These are phyloP conservation scores for Platerodrilus igneus DNA, from an alignment of 2,888 invertebrate species.

Conservation along the genomic window DNA sequence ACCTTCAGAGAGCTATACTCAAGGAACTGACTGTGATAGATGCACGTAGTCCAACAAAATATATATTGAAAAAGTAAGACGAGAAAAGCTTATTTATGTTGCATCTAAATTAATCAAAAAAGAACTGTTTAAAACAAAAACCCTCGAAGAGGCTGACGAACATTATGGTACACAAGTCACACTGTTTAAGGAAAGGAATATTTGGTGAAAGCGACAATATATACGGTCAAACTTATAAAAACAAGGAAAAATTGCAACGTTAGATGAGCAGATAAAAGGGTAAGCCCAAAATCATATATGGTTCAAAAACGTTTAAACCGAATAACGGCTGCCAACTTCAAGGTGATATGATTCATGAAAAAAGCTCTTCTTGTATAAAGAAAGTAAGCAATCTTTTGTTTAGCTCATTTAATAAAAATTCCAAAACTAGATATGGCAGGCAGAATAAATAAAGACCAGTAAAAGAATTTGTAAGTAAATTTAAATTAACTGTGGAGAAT, in stretches of 20 bases:
- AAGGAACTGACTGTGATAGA: constrained; percentile 5
- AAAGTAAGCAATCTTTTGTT: constrained; percentile 16
- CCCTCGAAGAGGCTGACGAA: constrained; percentile 1
- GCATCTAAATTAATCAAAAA: neutral
- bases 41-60: neutral
- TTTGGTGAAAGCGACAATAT: too few relatives aligned
- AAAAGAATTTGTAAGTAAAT: too few relatives aligned
- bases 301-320: constrained; percentile 33
- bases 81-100: neutral
- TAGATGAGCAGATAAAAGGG: constrained; percentile 22
- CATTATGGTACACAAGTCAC: constrained; percentile 7
- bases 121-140: too few relatives aligned
- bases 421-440: too few relatives aligned
- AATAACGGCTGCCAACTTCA: constrained; percentile 37
- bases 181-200: neutral
- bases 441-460: too few relatives aligned
- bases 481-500: too few relatives aligned
- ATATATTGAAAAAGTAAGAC: neutral
- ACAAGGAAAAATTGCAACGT: constrained; percentile 15
- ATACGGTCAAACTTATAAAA: constrained; percentile 12
- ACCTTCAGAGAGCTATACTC: constrained; percentile 2
- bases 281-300: constrained; percentile 31
- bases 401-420: constrained; percentile 1
- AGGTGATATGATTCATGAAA: constrained; percentile 23
- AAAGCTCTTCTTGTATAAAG: constrained; percentile 13